Evolutionary conservation across 2,113 vertebrate species (phyloP), one percentile per base, ranked within the genome.

Genomic region (Acrocephalus kingi): DNA sequence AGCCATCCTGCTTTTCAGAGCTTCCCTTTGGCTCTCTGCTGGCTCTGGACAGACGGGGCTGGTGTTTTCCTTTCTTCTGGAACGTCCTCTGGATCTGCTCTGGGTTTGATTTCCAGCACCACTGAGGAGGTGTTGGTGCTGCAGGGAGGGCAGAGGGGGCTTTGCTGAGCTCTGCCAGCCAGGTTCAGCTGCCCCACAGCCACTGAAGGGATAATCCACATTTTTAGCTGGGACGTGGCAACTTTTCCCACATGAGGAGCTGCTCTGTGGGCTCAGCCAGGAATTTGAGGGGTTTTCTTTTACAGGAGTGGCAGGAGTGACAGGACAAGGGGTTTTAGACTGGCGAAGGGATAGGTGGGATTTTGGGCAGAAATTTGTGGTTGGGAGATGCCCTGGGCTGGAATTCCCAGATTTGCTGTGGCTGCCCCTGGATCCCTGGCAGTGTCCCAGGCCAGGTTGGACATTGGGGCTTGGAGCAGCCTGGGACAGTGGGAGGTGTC

Each of bases 341-440:
- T 46, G 33, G 7, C 6, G 28, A 6, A 37, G 45, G 37, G 30
- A 0, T 25, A 0, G 39, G 15, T 19, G 16, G 17, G 30, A 48
- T 61, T 5, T 75, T 6, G 9, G 46, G 48, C 0, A 69, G 33
- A 6, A 69, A 69, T 78, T 45, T 6, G 5, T 59, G 6, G 2
- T 11, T 54, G 28, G 1, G 13, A 79, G 49, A 74, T 12, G n/a
- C 0, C 0, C 46, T 86, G 73, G 46, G 0, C 18, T 2, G 1
- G 28, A 3, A 1, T 67, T 6, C 3, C 37, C 61, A 74, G 61
- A 46, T 22, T 1, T 33, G 37, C 67, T 80, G 43, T 2, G 67
- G 76, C 51, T 88, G 76, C 46, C 24, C 68, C 61, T 73, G 85
- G 17, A 67, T 82, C 46, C 61, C 69, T 74, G 61, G 27, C 3